Base-by-base conservation (phyloP, 2,888 invertebrate species). In the Perdita meconis region DNA sequence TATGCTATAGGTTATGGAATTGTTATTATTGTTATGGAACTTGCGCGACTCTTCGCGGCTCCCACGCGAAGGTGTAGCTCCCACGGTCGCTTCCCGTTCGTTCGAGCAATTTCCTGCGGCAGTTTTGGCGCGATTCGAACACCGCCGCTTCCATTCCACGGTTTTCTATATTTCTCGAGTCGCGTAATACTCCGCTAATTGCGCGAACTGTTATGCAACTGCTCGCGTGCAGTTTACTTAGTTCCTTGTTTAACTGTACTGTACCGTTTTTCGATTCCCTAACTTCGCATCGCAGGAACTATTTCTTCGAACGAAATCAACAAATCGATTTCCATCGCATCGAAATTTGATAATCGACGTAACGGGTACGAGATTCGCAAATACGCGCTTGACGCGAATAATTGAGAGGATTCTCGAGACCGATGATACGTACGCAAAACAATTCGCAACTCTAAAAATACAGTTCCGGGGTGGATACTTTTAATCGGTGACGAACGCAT, bases 401-500 rank as follows among this genome's bases (percentile, higher is more conserved):
- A 30, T 2, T 30, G 30, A 4, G 30, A 30, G 3, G 30, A 30
- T 30, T 30, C 30, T 67, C 30, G 30, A 51, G n/a, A 44, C 51
- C 42, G 51, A 68, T 74, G 74, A 75, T 74, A 4, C 34, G 26
- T 24, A 8, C n/a, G 13, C 19, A 47, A 40, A 42, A 10, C 42
- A 12, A 13, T 76, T 57, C 36, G 10, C 3, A 26, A 16, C 22
- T 38, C 66, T 61, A 61, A 61, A 57, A 60, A 75, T 75, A 75
- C 36, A 40, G 22, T 42, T 69, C 30, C 42, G 26, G 44, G 22
- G 22, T 12, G n/a, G 22, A 2, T 0, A 16, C 30, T 10, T 50
- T 47, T 42, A 36, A 56, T 65, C 30, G 51, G 55, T 75, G 60
- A 69, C 60, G 50, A 78, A 60, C 26, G n/a, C 8, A 64, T 66